Base-by-base conservation (phyloP, 2,797 vertebrate genomes). In the Setipinna tenuifilis region DNA sequence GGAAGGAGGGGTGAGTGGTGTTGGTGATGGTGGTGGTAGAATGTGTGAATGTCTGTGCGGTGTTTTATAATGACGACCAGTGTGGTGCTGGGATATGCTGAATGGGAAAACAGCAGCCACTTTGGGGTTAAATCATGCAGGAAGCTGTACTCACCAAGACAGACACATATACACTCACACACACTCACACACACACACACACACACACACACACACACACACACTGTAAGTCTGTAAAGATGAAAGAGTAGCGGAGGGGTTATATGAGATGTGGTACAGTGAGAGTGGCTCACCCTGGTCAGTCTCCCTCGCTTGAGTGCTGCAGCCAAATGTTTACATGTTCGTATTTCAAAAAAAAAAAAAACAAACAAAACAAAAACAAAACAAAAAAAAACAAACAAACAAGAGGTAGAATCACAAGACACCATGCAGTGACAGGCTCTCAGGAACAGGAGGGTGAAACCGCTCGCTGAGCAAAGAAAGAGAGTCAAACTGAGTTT, bases 291-390 rank as follows among this genome's bases (percentile, higher is more conserved):
- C 35, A 44, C 35, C 71, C 35, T 16, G 17, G 35, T 78, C 71
- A 17, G 31, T 21, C 35, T 78, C 71, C 71, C 71, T 78, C 9
- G 71, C 71, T 78, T 82, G 82, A 89, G 82, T 92, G 92, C 93
- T 94, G 90, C 93, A 92, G 95, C 95, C 90, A 91, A 94, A 95
- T 96, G 95, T 96, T 96, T 96, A 96, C 95, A 96, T 94, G 92
- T 93, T 95, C 93, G 93, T 92, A 92, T 93, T 54, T 54, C 50
- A 10, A 78, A 93, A 95, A 93, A 92, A 93, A 91, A 90, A 94
- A 93, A 93, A 92, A 92, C 91, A 93, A 93, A 94, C 94, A 95
- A 91, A 95, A 84, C 90, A 91, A 54, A 3, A 10, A 91, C 90
- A 10, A 78, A 68, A 65, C n/a, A 23, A 25, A 62, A 54, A 54